Percentiles rank a stretch among this genome's conserved stretches.
Conservation (phyloP, 2,888 invertebrate species). For the Schizaphis graminum region DNA sequence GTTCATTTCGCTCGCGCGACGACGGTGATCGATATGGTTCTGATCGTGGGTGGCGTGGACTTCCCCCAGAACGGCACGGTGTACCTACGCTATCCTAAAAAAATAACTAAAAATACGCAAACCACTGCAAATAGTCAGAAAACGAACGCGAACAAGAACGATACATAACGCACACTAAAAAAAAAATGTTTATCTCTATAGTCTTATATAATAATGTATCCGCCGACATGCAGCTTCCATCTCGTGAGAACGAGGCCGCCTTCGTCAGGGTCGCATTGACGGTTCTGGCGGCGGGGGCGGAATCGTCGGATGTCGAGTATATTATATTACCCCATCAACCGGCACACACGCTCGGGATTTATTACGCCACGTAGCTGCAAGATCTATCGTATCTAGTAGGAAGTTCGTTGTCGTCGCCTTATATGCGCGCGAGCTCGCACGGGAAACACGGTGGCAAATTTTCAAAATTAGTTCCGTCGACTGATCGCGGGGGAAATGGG, state of each 20-base stretch:
- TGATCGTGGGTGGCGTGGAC: not conserved
- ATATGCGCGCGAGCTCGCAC: not conserved
- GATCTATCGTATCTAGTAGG: conserved; percentile 53
- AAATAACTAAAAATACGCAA: not conserved
- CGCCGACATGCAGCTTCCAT: not conserved
- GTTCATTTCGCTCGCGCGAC: not conserved
- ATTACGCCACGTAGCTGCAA: not conserved
- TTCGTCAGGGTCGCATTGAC: not conserved
- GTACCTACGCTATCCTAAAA: not conserved
- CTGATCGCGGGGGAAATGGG: not conserved
- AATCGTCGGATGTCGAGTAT: conserved; percentile 38
- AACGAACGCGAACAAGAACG: not conserved
- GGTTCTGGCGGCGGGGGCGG: not conserved
- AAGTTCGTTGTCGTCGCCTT: not conserved
- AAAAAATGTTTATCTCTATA: not conserved
- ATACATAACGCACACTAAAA: too few species aligned
- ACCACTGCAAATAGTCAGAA: not conserved
- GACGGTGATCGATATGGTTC: not conserved
- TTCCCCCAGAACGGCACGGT: not conserved
- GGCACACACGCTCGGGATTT: not conserved
- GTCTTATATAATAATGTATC: not conserved
- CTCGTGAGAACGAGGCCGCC: not conserved
- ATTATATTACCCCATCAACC: not conserved
- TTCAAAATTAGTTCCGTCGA: conserved; percentile 49
- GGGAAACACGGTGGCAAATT: conserved; percentile 48